Conservation (phyloP, 1,140 invertebrate species). For the Bombyx mandarina region DNA sequence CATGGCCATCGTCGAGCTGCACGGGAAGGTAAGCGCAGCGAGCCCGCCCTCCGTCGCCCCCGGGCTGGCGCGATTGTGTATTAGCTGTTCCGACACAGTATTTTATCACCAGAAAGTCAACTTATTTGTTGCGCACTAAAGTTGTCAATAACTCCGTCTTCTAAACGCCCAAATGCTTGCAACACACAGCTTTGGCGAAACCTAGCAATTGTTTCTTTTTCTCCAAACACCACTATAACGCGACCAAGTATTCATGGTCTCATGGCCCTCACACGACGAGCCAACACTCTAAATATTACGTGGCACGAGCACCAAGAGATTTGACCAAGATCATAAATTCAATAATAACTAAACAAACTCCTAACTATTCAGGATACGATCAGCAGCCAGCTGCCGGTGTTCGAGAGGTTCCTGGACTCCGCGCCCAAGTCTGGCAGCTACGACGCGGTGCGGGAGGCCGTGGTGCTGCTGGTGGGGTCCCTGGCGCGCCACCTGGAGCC, state of each 20-base stretch:
- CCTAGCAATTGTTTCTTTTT: too few species aligned
- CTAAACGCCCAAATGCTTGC: too few species aligned
- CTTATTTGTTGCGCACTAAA: too few species aligned
- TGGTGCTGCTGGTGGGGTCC: slow-evolving; percentile 97
- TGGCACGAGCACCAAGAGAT: not conserved
- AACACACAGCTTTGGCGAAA: too few species aligned
- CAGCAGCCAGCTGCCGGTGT: slow-evolving; percentile 85
- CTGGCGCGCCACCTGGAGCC: slow-evolving; percentile 95
- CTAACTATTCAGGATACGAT: slow-evolving; percentile 71
- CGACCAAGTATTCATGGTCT: too few species aligned
- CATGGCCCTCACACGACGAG: too few species aligned
- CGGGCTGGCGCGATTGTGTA: too few species aligned
- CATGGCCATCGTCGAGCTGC: slow-evolving; percentile 90
- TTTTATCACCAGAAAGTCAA: too few species aligned
- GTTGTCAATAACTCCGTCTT: too few species aligned
- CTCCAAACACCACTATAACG: too few species aligned
- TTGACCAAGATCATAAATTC: not conserved
- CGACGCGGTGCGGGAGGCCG: slow-evolving; percentile 94
- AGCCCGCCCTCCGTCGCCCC: too few species aligned
- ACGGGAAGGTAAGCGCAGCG: slow-evolving; percentile 81
- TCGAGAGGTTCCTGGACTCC: slow-evolving; percentile 92
- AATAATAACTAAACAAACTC: not conserved
- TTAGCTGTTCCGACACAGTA: too few species aligned
- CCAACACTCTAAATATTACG: not conserved
- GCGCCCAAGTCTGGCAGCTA: slow-evolving; percentile 91